Evolutionary conservation across 1,140 invertebrate genomes (phyloP).

Genomic region (Scaptomyza hsui): DNA sequence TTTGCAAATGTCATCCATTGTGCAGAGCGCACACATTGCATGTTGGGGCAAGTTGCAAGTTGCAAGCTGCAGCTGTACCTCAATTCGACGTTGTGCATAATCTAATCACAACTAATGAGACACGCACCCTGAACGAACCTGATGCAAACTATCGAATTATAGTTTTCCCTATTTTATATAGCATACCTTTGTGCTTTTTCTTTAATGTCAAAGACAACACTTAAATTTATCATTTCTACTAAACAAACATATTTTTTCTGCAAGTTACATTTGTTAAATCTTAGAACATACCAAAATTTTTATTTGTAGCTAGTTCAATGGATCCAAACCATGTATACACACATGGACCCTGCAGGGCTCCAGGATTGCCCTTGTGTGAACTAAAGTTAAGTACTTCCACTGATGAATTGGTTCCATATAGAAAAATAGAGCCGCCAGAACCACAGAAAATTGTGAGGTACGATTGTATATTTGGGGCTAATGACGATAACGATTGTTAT

Average conservation of each 20-base stretch:
- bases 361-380: slow-evolving; percentile 30
- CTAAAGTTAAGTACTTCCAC: not conserved
- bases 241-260: too few relatives aligned
- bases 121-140: not conserved
- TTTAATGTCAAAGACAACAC: not conserved
- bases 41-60: not conserved
- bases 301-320: not conserved
- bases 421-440: not conserved
- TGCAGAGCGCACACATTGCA: slow-evolving; percentile 17
- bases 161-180: too few relatives aligned
- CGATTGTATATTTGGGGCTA: not conserved
- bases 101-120: slow-evolving; percentile 21
- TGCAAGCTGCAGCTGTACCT: slow-evolving; percentile 1
- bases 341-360: slow-evolving; percentile 1
- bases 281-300: not conserved
- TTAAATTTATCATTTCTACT: not conserved
- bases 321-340: not conserved
- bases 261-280: not conserved
- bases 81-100: slow-evolving; percentile 4
- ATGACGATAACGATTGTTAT: not conserved
- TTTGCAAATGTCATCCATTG: slow-evolving; percentile 51
- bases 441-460: not conserved
- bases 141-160: not conserved
- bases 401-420: not conserved
- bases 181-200: not conserved